phyloP scores from a whole-genome alignment of 2,888 invertebrate genomes.

The Achlya flavicornis region DNA sequence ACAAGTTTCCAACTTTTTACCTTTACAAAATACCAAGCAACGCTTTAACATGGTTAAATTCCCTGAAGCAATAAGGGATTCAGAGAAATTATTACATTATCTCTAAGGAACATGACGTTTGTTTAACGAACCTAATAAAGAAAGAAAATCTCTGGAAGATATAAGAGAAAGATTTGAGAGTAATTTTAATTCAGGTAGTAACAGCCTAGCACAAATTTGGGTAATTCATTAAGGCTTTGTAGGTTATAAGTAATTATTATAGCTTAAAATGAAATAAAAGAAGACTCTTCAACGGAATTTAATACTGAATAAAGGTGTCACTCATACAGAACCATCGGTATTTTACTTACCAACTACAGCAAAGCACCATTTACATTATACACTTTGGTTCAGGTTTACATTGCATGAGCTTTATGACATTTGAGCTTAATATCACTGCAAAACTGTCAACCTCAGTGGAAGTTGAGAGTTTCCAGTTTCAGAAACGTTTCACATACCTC shows the following conservation, averaged over 20 bases:
- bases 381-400: background rate
- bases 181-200: background rate
- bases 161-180: background rate
- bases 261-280: too few species aligned
- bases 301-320: background rate
- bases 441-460: background rate
- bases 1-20: background rate
- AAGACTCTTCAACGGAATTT: too few species aligned
- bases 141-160: background rate
- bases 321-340: background rate
- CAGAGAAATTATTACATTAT: conserved; percentile 19
- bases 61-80: conserved; percentile 14
- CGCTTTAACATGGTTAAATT: conserved; percentile 15
- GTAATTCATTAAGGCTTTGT: background rate
- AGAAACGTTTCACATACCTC: background rate
- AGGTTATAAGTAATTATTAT: background rate
- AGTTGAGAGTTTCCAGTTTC: background rate
- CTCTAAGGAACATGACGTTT: conserved; percentile 17
- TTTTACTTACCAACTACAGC: background rate
- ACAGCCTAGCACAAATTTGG: background rate
- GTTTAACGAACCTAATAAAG: conserved; percentile 21
- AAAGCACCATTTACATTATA: too few species aligned
- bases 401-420: background rate
- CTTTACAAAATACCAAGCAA: background rate
- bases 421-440: background rate